These are phyloP conservation scores for Trypoxylon attenuatum DNA, from an alignment of 2,888 invertebrate genomes.

Conservation along the genomic window DNA sequence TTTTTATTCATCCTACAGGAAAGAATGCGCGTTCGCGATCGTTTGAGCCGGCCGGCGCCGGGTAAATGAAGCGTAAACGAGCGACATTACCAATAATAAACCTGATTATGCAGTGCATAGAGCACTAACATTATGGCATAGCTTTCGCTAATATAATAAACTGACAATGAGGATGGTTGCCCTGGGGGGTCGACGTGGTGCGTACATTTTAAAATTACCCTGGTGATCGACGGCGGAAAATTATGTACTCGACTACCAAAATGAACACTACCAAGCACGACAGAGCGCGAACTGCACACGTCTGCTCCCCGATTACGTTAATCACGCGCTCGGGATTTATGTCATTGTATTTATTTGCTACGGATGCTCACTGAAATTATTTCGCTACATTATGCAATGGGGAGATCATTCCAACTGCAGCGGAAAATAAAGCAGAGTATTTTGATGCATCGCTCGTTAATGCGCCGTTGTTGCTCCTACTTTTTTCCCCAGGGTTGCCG, in stretches of 20 bases:
- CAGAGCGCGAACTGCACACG: too few species aligned
- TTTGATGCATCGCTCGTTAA: not conserved
- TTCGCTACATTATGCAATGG: conserved; percentile 27
- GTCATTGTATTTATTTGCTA: conserved; percentile 30
- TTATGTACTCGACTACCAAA: conserved; percentile 35
- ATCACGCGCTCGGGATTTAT: conserved; percentile 35
- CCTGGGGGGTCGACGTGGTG: too few species aligned
- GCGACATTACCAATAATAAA: not conserved
- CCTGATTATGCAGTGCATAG: not conserved
- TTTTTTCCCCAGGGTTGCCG: too few species aligned
- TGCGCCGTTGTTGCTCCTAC: too few species aligned
- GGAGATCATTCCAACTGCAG: conserved; percentile 11
- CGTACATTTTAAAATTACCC: not conserved
- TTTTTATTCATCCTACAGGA: not conserved
- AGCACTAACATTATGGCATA: not conserved
- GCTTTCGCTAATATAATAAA: conserved; percentile 15
- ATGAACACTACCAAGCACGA: conserved; percentile 30
- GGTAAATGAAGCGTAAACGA: not conserved
- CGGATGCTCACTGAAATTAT: conserved; percentile 34
- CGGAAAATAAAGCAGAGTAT: conserved; percentile 7
- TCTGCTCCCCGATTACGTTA: conserved; percentile 40
- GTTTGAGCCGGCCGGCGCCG: not conserved
- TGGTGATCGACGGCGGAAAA: conserved; percentile 1
- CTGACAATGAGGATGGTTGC: not conserved
- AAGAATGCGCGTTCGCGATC: not conserved